Evolutionary conservation across 1,140 invertebrate species (phyloP).

Genomic region (Tetragnatha versicolor): DNA sequence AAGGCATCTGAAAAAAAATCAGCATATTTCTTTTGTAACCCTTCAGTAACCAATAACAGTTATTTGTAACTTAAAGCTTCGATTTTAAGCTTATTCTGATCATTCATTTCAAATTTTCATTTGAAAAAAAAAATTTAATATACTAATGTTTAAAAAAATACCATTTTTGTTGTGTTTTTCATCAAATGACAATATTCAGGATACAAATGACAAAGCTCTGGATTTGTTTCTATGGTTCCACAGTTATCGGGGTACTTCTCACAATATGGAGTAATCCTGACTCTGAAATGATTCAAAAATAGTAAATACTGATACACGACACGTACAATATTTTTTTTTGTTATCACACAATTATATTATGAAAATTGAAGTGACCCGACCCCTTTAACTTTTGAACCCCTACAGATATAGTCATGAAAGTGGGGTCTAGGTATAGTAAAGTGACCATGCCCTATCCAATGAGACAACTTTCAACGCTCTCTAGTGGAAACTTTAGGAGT

Average conservation of each 20-base stretch:
- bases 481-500: no score
- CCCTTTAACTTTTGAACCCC: no score
- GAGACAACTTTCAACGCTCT: no score
- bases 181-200: constrained; percentile 28
- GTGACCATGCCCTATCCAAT: no score
- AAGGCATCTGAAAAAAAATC: constrained; percentile 4
- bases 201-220: background rate
- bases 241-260: constrained; percentile 22
- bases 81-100: background rate
- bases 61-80: background rate
- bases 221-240: background rate
- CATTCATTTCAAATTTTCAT: background rate
- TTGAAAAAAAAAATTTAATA: background rate
- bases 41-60: background rate
- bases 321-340: no score
- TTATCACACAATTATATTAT: no score
- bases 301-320: no score
- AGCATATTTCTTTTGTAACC: background rate
- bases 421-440: no score
- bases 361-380: no score
- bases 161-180: background rate
- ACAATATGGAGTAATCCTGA: constrained; percentile 6
- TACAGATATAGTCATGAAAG: no score
- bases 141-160: background rate
- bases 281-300: constrained; percentile 5